Base-by-base conservation (phyloP, 1,140 invertebrate species). In the Drosophila takahashii region DNA sequence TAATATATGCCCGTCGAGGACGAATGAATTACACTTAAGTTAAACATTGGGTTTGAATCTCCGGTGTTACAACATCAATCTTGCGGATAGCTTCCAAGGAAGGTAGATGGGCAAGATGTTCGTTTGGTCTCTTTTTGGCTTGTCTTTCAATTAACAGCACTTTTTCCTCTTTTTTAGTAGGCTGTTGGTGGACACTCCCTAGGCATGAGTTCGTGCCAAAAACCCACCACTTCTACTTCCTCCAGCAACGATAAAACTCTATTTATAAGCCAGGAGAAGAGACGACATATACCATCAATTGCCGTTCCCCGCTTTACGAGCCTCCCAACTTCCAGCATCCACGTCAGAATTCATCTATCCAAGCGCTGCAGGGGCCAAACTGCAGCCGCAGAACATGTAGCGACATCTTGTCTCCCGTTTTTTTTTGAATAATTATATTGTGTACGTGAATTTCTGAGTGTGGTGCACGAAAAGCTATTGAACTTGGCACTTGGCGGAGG, bases 401-500 rank as follows among this genome's bases (percentile, higher is more conserved):
- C 77, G 37, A 57, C 72, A 85, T 85, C 72, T 86, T 81, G 78
- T 86, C 83, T 77, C 83, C 45, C 54, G 58, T 16, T 36, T 53
- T 65, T 65, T 64, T 81, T 74, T 74, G 29, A 73, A 81, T 81
- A 77, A 78, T 78, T 81, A 78, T 83, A 81, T 77, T 69, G 65
- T 62, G 71, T 81, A 73, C 26, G n/a, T 34, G 26, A 61, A 39
- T 27, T 79, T 47, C 51, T 44, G 51, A 27, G 51, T 47, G 54
- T 41, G 50, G 59, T 76, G 60, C 61, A 62, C 60, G 50, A 78
- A 69, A 77, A 84, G 84, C 77, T 84, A 89, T 84, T 87, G 84
- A 89, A 89, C 84, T 89, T 89, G 73, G 84, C 77, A 89, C 77
- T 77, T 87, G 85, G 78, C 75, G 79, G 64, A 36, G 37, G 18